Evolutionary conservation across 2,888 invertebrate species (phyloP).

Genomic region (Temnothorax rugatulus): DNA sequence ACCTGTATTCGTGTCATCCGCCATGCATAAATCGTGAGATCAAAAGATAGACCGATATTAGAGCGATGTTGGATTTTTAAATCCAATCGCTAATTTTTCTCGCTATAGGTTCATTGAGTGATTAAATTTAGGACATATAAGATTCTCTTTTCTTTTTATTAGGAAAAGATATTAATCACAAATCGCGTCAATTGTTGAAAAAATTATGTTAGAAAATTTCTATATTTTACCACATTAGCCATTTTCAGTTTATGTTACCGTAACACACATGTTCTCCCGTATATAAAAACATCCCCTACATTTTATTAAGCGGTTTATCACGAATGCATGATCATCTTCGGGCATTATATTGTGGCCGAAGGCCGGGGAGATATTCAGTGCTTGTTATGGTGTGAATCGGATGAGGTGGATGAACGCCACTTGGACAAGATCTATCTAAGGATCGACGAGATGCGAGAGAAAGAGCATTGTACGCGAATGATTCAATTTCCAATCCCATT

Average conservation of each 20-base stretch:
- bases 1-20: not conserved
- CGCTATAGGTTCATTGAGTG: not conserved
- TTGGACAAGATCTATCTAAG: constrained; percentile 41
- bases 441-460: constrained; percentile 1
- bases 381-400: constrained; percentile 23
- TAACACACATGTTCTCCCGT: not conserved
- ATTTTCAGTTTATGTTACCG: not conserved
- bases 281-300: not conserved
- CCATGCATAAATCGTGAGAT: not conserved
- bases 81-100: not conserved
- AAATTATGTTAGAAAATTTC: constrained; percentile 1
- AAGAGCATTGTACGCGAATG: constrained; percentile 39
- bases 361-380: not conserved
- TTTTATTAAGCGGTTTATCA: not conserved
- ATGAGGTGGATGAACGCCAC: constrained; percentile 40
- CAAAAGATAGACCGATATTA: not conserved
- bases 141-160: not conserved
- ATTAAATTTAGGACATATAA: not conserved
- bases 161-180: not conserved
- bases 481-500: constrained; percentile 74
- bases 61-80: not conserved
- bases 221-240: not conserved
- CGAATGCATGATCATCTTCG: not conserved
- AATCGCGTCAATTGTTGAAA: not conserved
- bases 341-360: not conserved